Conservation (phyloP, 1,140 invertebrate genomes). For the Spodoptera frugiperda region DNA sequence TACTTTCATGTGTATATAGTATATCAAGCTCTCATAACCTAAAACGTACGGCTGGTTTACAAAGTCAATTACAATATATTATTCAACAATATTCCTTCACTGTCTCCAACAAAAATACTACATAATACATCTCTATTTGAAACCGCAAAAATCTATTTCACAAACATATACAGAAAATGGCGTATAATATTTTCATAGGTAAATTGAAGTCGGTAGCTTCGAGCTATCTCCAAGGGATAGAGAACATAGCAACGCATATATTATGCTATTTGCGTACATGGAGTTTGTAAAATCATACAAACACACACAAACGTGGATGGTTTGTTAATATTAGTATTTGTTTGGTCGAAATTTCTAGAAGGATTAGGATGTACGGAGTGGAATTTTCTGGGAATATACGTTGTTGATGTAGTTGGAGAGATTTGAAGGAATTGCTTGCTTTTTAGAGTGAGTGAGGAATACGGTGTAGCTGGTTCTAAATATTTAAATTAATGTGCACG, state of each 20-base stretch:
- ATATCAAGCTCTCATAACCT: too few relatives aligned
- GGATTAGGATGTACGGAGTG: slow-evolving; percentile 3
- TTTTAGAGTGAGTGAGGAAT: too few relatives aligned
- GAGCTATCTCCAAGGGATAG: slow-evolving; percentile 20
- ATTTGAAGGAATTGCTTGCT: too few relatives aligned
- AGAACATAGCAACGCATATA: slow-evolving; percentile 19
- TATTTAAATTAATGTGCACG: too few relatives aligned
- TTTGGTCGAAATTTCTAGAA: neutral
- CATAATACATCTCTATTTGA: neutral
- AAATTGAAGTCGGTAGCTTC: slow-evolving; percentile 23
- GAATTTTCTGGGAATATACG: too few relatives aligned
- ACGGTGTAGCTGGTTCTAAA: too few relatives aligned
- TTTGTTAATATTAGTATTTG: slow-evolving; percentile 3
- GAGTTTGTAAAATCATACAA: slow-evolving; percentile 36
- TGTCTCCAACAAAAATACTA: too few relatives aligned
- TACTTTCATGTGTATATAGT: too few relatives aligned
- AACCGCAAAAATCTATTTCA: slow-evolving; percentile 13
- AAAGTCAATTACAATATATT: too few relatives aligned
- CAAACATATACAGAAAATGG: slow-evolving; percentile 16
- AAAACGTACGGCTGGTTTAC: too few relatives aligned
- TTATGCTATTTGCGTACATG: slow-evolving; percentile 46
- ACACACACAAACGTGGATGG: slow-evolving; percentile 7
- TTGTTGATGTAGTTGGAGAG: too few relatives aligned
- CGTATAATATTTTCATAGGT: slow-evolving; percentile 41
- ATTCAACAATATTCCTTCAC: too few relatives aligned